Evolutionary conservation across 2,797 vertebrate genomes (phyloP).

Genomic region (Chrysolophus pictus): DNA sequence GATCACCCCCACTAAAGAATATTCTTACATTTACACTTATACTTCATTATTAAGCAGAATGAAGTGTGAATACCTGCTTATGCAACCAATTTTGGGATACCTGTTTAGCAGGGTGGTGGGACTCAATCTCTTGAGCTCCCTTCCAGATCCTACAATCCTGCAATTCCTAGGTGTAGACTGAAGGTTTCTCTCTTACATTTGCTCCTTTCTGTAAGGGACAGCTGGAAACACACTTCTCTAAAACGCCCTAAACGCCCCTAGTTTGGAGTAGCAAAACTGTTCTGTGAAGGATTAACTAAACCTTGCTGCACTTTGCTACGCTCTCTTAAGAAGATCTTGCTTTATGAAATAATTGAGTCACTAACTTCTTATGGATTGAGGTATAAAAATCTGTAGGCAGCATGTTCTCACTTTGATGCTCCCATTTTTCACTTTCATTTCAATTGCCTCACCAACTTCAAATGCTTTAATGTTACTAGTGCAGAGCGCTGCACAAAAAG

Average conservation of each 20-base stretch:
- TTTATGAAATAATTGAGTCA: not conserved
- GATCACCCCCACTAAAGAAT: not conserved
- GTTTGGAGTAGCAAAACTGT: not conserved
- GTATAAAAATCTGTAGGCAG: not conserved
- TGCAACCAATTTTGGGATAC: too few relatives aligned
- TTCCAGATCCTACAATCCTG: not conserved
- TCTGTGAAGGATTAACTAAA: rapidly evolving
- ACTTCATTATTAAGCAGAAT: not conserved
- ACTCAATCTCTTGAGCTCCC: too few relatives aligned
- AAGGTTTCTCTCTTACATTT: not conserved
- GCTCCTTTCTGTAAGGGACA: not conserved
- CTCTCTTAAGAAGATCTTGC: not conserved
- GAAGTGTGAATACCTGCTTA: too few relatives aligned
- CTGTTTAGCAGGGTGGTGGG: too few relatives aligned
- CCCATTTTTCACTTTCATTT: not conserved
- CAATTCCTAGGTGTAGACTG: not conserved
- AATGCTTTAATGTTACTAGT: not conserved
- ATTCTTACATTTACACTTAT: not conserved
- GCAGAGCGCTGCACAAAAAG: not conserved
- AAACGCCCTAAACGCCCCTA: too few relatives aligned
- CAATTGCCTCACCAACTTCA: not conserved
- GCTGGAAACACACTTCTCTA: too few relatives aligned
- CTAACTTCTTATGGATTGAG: not conserved
- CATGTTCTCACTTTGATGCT: not conserved
- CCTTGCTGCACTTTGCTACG: not conserved